phyloP scores from a whole-genome alignment of 2,797 vertebrate genomes.

The Limosa lapponica region DNA sequence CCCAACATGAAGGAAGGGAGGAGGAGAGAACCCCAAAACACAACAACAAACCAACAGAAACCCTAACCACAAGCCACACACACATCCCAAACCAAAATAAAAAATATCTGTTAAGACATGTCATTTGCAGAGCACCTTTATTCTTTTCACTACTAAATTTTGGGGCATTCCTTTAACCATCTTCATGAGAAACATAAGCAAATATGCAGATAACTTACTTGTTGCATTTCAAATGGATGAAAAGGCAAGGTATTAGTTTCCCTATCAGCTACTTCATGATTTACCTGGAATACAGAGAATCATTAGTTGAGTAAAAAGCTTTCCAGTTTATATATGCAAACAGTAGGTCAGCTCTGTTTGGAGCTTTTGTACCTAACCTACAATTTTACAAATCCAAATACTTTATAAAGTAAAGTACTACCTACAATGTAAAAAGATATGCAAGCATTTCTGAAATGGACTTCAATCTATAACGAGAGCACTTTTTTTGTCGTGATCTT shows the following conservation, averaged over 20 bases:
- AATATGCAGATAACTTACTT: conserved; percentile 76
- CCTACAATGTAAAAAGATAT: background rate
- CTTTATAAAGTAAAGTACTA: background rate
- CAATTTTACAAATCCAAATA: background rate
- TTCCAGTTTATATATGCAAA: background rate
- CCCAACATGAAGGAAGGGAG: background rate
- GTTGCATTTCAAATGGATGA: conserved; percentile 81
- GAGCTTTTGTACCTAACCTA: background rate
- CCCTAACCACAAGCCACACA: background rate
- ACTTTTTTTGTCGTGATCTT: background rate
- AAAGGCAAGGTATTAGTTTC: conserved; percentile 87
- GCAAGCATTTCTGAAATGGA: background rate
- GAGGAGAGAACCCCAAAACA: rapidly evolving
- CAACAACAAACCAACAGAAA: background rate
- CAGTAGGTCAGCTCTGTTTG: background rate
- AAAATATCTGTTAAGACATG: background rate
- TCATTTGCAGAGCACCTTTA: background rate
- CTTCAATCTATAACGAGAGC: background rate
- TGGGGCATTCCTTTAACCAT: background rate
- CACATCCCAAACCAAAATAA: background rate
- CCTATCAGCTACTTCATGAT: conserved; percentile 64
- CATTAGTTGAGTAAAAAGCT: background rate
- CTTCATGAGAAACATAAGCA: background rate
- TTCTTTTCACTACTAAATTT: background rate
- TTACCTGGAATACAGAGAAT: conserved; percentile 72